These are phyloP conservation scores for Ciconia maguari DNA, from an alignment of 2,113 vertebrate species.

Conservation along the genomic window DNA sequence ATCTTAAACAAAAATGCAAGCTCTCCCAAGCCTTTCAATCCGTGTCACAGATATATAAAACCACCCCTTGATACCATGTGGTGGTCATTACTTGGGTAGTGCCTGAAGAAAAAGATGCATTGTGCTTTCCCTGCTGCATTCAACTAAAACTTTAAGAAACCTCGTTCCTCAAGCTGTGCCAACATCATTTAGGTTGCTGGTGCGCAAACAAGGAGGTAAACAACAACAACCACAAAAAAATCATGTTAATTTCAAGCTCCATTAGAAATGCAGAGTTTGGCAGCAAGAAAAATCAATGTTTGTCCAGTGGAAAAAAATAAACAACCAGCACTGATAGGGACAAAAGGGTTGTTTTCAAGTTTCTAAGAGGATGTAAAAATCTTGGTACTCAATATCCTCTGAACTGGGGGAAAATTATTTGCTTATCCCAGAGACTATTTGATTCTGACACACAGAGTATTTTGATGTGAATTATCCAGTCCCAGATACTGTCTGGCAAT, in stretches of 20 bases:
- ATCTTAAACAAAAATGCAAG: constrained; percentile 23
- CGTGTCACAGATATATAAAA: background rate
- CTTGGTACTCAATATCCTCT: constrained; percentile 10
- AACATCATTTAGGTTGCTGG: constrained; percentile 35
- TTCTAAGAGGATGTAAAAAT: constrained; percentile 31
- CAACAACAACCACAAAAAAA: constrained; percentile 36
- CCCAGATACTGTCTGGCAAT: constrained; percentile 18
- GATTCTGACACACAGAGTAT: constrained; percentile 28
- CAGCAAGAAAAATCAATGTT: constrained; percentile 71
- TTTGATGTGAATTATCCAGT: constrained; percentile 31
- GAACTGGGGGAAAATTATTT: constrained; percentile 21
- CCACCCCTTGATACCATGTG: background rate
- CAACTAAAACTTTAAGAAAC: constrained; percentile 35
- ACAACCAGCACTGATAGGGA: background rate
- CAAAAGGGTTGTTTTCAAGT: background rate
- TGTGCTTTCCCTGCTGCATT: background rate
- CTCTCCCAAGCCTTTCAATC: background rate
- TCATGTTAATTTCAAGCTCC: constrained; percentile 71
- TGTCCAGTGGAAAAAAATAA: constrained; percentile 50
- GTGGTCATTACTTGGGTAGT: background rate
- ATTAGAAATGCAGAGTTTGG: constrained; percentile 68
- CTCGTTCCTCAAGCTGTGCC: constrained; percentile 24
- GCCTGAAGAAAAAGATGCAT: background rate
- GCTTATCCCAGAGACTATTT: constrained; percentile 11
- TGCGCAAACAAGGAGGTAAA: constrained; percentile 51